A percentile compares a stretch with the other conserved stretches of the same genome.
These are phyloP conservation scores for Callaeas wilsoni DNA, from an alignment of 2,113 vertebrate genomes.

Conservation along the genomic window DNA sequence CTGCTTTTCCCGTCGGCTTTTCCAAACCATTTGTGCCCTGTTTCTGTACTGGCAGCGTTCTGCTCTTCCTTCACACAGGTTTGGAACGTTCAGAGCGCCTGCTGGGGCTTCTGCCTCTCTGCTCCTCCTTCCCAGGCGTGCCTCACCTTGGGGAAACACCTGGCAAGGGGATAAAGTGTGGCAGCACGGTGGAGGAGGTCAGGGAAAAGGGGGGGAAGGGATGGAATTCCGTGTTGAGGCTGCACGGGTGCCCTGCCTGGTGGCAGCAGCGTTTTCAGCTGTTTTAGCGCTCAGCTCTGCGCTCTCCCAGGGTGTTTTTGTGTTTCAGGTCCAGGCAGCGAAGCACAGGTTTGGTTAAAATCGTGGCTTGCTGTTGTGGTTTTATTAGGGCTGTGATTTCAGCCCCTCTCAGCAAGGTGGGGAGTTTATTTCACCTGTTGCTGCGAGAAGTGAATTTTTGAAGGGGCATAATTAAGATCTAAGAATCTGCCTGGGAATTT, in stretches of 20 bases:
- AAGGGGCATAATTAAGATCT: background rate
- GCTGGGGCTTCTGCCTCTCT: background rate
- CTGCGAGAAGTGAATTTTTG: background rate
- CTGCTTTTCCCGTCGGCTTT: background rate
- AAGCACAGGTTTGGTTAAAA: background rate
- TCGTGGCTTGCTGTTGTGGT: background rate
- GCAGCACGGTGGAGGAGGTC: background rate
- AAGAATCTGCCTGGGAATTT: background rate
- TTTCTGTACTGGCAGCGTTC: accelerated
- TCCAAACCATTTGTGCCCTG: background rate
- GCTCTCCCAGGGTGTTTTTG: background rate
- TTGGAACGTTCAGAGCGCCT: accelerated
- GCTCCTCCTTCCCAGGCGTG: background rate
- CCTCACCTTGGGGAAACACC: accelerated
- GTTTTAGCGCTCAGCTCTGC: background rate
- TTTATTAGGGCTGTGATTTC: background rate
- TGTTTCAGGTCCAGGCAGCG: background rate
- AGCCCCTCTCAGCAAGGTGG: background rate
- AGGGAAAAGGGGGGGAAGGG: background rate
- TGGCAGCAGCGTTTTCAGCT: background rate
- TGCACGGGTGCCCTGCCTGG: background rate
- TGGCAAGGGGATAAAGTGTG: background rate
- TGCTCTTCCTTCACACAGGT: accelerated
- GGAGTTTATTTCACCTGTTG: background rate
- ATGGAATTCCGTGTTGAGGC: accelerated